Evolutionary conservation across 2,888 invertebrate species (phyloP), one percentile per base, ranked within the genome.

Genomic region (Temnothorax rugatulus): DNA sequence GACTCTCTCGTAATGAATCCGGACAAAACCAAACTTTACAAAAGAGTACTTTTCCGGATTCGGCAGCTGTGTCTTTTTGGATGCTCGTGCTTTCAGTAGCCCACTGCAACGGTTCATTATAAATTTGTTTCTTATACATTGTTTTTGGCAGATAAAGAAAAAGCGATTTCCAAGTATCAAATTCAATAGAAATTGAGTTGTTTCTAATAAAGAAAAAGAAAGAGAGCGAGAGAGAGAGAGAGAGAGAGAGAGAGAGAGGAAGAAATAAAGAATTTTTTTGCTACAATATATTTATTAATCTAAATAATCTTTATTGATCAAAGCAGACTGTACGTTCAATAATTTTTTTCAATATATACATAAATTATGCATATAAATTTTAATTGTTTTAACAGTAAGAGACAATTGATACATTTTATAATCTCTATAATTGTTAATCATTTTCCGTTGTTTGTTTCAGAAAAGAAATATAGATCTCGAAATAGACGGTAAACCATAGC

Each of bases 21-120:
- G 47, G 29, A 52, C 38, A 66, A 64, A 76, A 50, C 13, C 18
- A 41, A 76, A 4, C 25, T 13, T 75, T 64, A 63, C 21, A 34
- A 75, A 75, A 47, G 47, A 47, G 13, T 44, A 76, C 15, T 76
- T 76, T 50, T 21, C 61, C 25, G 38, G 63, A 34, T 64, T 74
- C 44, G 44, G 47, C 11, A 44, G n/a, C 13, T 59, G 34, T 74
- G 73, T 38, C 9, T 73, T 7, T 1, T 73, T 73, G n/a, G 5
- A n/a, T 9, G 41, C 38, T 54, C 21, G n/a, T 59, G n/a, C 29
- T 47, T 74, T 74, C n/a, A 61, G 15, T 13, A 61, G 18, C 4
- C 8, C 7, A 18, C 5, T 8, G 7, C 41, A 59, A 54, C 13
- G 4, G 25, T 0, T n/a, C 9, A 41, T 2, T 44, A 2, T 29